These are phyloP conservation scores for Neolamprologus falcicula DNA, from an alignment of 2,113 vertebrate genomes.

Conservation along the genomic window DNA sequence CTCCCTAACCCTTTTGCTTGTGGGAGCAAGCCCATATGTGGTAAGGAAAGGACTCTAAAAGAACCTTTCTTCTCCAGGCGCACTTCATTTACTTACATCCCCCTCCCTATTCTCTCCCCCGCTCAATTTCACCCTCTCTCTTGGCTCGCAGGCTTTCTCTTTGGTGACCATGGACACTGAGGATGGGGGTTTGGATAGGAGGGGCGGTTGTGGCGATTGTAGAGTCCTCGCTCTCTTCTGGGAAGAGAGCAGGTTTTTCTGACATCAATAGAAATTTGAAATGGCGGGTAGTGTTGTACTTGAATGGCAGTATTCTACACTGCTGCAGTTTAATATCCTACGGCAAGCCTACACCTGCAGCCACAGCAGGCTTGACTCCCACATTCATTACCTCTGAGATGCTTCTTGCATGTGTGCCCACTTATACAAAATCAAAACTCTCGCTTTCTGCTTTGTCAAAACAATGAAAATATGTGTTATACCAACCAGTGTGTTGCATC, in stretches of 20 bases:
- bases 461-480: constrained; percentile 38
- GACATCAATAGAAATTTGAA: constrained; percentile 64
- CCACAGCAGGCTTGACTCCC: constrained; percentile 61
- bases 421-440: neutral
- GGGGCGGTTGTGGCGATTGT: constrained; percentile 41
- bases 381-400: constrained; percentile 45
- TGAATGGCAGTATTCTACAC: constrained; percentile 10
- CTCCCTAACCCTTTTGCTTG: constrained; percentile 6
- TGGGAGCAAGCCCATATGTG: constrained; percentile 63
- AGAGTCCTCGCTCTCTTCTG: constrained; percentile 56
- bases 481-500: constrained; percentile 11
- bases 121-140: constrained; percentile 43
- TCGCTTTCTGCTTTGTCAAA: neutral
- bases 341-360: constrained; percentile 55
- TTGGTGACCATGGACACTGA: constrained; percentile 26
- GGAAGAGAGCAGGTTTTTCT: constrained; percentile 73
- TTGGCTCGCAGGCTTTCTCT: constrained; percentile 31
- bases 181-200: neutral
- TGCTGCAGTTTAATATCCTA: constrained; percentile 29
- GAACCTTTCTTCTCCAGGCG: constrained; percentile 51
- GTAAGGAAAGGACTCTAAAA: constrained; percentile 40
- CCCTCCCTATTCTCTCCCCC: constrained; percentile 16
- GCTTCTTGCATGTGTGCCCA: neutral
- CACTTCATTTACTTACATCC: constrained; percentile 53
- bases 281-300: constrained; percentile 17